Conservation (phyloP, 2,888 invertebrate species). For the Watsonalla cultraria region DNA sequence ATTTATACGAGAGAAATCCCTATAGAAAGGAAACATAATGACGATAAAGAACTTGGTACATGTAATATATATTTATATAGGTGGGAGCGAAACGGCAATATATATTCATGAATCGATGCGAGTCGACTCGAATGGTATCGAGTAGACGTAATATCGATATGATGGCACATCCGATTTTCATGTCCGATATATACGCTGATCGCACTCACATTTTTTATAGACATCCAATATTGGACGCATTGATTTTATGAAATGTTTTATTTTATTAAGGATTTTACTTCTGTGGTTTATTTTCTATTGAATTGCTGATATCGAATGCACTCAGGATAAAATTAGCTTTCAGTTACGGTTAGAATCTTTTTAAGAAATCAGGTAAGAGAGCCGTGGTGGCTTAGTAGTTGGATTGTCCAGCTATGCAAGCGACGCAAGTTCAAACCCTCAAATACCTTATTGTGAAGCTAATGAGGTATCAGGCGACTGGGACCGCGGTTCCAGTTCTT, state of each 20-base stretch:
- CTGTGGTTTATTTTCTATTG: neutral
- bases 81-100: conserved; percentile 30
- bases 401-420: no score
- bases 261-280: neutral
- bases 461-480: no score
- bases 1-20: neutral
- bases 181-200: conserved; percentile 29
- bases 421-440: no score
- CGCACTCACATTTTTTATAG: conserved; percentile 24
- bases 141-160: conserved; percentile 45
- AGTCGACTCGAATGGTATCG: conserved; percentile 32
- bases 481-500: no score
- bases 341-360: no score
- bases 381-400: no score
- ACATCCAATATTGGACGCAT: neutral
- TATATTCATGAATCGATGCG: conserved; percentile 59
- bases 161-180: conserved; percentile 44
- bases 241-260: neutral
- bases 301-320: no score
- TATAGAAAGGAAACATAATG: neutral
- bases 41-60: conserved; percentile 20
- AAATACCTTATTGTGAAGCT: no score
- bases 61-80: conserved; percentile 27
- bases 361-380: no score
- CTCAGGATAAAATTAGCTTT: no score